Percentiles rank a stretch among this genome's conserved stretches.
These are phyloP conservation scores for Aurelia coerulea DNA, from an alignment of 30 jellyfish, hydroid and myxozoan genomes.

Conservation along the genomic window DNA sequence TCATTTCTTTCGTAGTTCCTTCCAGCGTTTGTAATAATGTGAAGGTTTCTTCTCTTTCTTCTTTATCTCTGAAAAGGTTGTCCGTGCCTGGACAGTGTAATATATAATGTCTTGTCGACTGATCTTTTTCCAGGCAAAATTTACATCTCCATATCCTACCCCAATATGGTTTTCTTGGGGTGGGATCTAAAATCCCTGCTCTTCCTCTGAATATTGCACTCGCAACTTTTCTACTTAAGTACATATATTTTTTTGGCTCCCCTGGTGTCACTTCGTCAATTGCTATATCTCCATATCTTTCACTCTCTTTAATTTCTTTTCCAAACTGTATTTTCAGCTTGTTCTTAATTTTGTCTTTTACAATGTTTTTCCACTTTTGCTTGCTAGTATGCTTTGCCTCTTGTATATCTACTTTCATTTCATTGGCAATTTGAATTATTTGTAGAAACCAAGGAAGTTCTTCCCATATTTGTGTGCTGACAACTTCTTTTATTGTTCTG, in stretches of 20 bases:
- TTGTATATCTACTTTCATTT: neutral
- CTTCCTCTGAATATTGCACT: conserved; percentile 17
- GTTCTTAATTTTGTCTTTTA: neutral
- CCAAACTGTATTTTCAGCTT: neutral
- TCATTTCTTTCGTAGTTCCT: neutral
- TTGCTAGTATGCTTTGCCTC: neutral
- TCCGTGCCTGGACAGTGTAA: conserved; percentile 9
- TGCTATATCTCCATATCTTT: conserved; percentile 2
- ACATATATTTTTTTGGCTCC: neutral
- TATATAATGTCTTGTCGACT: conserved; percentile 4
- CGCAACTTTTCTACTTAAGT: neutral
- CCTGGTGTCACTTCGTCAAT: conserved; percentile 11
- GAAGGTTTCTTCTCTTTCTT: conserved; percentile 3
- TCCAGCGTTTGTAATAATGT: neutral
- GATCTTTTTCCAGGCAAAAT: neutral
- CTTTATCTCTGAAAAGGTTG: neutral
- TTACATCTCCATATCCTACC: too few relatives aligned
- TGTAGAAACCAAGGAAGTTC: conserved; percentile 6
- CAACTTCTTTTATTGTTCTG: conserved; percentile 2
- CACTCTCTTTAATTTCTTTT: conserved; percentile 6
- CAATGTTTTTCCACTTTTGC: neutral
- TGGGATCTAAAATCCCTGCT: neutral
- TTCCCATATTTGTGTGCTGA: neutral
- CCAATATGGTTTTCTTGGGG: too few relatives aligned
- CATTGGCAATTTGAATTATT: neutral